Percentiles rank a stretch among this genome's conserved stretches.
phyloP scores from a whole-genome alignment of 2,888 invertebrate genomes.

The Drosophila monieri region DNA sequence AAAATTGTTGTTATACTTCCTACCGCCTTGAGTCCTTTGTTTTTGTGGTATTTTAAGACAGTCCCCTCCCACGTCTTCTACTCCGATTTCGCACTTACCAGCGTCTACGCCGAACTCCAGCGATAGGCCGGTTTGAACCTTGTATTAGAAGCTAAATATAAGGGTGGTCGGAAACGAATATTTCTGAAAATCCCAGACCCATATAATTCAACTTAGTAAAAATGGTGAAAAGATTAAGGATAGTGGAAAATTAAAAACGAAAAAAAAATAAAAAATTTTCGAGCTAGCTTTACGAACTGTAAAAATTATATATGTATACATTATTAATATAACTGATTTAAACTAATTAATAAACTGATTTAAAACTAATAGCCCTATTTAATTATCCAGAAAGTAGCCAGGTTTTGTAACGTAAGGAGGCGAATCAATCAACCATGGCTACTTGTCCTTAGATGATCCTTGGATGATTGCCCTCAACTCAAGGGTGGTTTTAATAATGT shows the following conservation, averaged over 20 bases:
- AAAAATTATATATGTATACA: constrained; percentile 77
- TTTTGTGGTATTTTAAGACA: constrained; percentile 59
- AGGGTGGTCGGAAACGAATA: constrained; percentile 1
- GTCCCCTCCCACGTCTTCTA: constrained; percentile 21
- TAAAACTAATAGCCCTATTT: constrained; percentile 67
- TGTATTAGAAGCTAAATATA: constrained; percentile 53
- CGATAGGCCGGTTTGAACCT: constrained; percentile 44
- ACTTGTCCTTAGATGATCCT: too few species aligned
- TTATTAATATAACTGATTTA: constrained; percentile 72
- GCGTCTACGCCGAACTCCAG: constrained; percentile 1
- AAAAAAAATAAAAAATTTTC: constrained; percentile 43
- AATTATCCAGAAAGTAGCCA: constrained; percentile 42
- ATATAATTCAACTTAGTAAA: constrained; percentile 27
- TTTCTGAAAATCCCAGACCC: constrained; percentile 5
- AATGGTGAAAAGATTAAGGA: constrained; percentile 33
- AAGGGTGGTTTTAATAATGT: not conserved
- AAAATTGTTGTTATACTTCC: constrained; percentile 60
- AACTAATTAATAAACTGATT: constrained; percentile 67
- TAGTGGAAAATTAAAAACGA: constrained; percentile 37
- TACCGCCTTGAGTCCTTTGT: constrained; percentile 42
- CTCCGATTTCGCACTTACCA: constrained; percentile 9
- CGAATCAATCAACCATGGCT: not conserved
- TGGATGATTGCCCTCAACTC: not conserved
- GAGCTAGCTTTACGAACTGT: constrained; percentile 76
- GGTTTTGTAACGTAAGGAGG: not conserved